Conservation (phyloP, 2,113 vertebrate genomes). For the Campylomormyrus tamandua region DNA sequence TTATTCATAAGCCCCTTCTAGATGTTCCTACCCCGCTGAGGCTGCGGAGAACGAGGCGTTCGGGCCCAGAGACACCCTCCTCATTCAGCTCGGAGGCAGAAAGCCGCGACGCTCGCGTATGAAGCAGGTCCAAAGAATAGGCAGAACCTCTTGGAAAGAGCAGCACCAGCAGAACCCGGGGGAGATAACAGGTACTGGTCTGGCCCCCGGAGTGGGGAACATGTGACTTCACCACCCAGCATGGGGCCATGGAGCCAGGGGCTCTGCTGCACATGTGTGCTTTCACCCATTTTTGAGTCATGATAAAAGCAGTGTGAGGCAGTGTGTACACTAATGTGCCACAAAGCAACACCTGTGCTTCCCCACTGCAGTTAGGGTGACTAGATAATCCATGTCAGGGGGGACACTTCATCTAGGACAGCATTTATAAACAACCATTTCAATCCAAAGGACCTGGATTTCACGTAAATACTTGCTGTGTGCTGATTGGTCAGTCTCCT, state of each 20-base stretch:
- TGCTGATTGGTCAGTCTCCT: neutral
- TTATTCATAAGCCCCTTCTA: neutral
- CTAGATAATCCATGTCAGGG: too few relatives aligned
- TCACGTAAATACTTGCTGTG: neutral
- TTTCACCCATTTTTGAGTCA: neutral
- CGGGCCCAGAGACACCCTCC: neutral
- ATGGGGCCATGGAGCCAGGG: neutral
- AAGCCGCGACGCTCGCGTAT: neutral
- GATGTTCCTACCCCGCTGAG: neutral
- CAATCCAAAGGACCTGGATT: neutral
- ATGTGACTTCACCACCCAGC: neutral
- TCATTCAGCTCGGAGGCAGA: neutral
- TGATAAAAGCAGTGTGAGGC: neutral
- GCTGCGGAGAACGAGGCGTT: neutral
- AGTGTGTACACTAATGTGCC: neutral
- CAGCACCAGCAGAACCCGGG: neutral
- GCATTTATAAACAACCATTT: neutral
- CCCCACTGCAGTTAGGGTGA: neutral
- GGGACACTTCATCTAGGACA: neutral
- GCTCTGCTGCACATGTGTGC: neutral
- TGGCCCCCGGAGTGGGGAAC: neutral
- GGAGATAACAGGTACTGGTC: neutral
- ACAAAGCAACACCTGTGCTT: neutral
- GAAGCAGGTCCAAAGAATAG: neutral
- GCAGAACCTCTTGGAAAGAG: neutral